Base-by-base conservation (phyloP, 2,113 vertebrate species). In the Thunnus thynnus region DNA sequence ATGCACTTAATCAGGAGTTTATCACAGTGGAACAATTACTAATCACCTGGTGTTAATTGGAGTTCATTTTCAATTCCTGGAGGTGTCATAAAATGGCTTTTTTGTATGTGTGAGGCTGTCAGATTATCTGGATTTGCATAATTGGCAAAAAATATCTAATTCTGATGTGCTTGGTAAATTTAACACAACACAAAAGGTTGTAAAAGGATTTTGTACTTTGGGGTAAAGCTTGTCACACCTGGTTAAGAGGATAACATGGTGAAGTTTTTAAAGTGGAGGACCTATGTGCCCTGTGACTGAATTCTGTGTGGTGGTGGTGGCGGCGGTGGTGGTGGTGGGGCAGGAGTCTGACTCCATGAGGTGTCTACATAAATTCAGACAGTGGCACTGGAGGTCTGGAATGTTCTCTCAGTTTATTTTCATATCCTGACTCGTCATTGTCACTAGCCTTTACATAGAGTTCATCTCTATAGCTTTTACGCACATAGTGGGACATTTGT, bases 81-180 rank as follows among this genome's bases (percentile, higher is more conserved):
- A 69, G 78, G 63, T 61, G 69, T 71, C 66, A 79, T 22, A 16
- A 65, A 68, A 52, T 54, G 51, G 0, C 81, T 70, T 47, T 20
- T 50, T 62, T 32, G 44, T 55, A 30, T 54, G 58, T 76, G 9
- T 27, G 52, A 82, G 46, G 36, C 76, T 55, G 75, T 52, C 80
- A 75, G 69, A 85, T 92, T 80, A 87, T 50, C 48, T 52, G 78
- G 66, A 89, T 92, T 90, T 83, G 50, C 83, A 77, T 88, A 83
- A 87, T 83, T 54, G 61, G 55, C 2, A 61, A 58, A 68, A 22
- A 65, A 72, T 62, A 20, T 83, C 58, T 81, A 8, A 63, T 80
- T 78, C 51, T 58, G 69, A 74, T 48, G 30, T 41, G 62, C 61
- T 54, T 18, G 58, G 66, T 54, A 32, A 61, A 70, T 56, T 74